These are phyloP conservation scores for Euclidia mi DNA, from an alignment of 2,888 invertebrate genomes.

Conservation along the genomic window DNA sequence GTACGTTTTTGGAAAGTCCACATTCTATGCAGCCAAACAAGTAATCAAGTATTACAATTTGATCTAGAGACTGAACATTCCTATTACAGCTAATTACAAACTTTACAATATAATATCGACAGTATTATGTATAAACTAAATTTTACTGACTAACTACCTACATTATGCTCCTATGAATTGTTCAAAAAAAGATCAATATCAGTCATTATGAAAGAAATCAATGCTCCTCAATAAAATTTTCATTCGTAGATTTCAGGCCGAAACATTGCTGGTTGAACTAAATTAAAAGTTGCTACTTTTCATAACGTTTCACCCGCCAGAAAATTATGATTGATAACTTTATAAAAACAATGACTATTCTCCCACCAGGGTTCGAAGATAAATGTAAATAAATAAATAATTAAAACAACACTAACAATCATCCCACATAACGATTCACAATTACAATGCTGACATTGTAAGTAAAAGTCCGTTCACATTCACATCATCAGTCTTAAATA, in stretches of 20 bases:
- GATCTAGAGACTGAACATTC: slow-evolving; percentile 30
- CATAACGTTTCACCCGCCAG: neutral
- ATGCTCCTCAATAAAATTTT: no score
- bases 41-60: slow-evolving; percentile 28
- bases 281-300: neutral
- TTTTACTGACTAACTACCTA: slow-evolving; percentile 28
- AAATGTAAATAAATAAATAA: slow-evolving; percentile 17
- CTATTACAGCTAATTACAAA: slow-evolving; percentile 35
- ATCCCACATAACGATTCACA: slow-evolving; percentile 33
- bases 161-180: slow-evolving; percentile 35
- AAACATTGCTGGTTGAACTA: neutral
- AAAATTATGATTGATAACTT: slow-evolving; percentile 5
- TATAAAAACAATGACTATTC: slow-evolving; percentile 4
- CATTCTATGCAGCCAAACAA: slow-evolving; percentile 32
- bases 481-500: slow-evolving; percentile 78
- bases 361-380: neutral
- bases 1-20: slow-evolving; percentile 26
- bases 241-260: no score
- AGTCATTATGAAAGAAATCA: slow-evolving; percentile 21
- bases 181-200: slow-evolving; percentile 42
- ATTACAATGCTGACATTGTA: slow-evolving; percentile 63
- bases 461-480: slow-evolving; percentile 45
- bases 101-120: slow-evolving; percentile 36
- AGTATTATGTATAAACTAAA: slow-evolving; percentile 18
- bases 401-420: slow-evolving; percentile 33